Evolutionary conservation across 1,140 invertebrate genomes (phyloP).

Genomic region (Diorhabda sublineata): DNA sequence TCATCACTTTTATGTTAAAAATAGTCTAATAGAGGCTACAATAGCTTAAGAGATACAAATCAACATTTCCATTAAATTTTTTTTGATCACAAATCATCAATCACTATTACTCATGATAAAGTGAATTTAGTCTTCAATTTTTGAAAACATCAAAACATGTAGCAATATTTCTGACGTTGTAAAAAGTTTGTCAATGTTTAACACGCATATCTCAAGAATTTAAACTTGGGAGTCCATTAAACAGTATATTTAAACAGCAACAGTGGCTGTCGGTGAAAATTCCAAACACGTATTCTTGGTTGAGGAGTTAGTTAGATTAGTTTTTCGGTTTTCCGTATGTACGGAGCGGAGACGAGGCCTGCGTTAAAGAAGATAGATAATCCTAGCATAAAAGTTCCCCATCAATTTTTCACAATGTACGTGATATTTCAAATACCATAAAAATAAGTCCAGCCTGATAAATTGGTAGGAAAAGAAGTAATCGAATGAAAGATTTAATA

Average conservation of each 20-base stretch:
- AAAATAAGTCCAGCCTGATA: conserved; percentile 2
- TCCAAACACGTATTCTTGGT: neutral
- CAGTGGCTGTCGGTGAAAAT: neutral
- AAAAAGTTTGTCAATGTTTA: too few species aligned
- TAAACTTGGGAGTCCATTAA: neutral
- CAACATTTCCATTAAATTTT: too few species aligned
- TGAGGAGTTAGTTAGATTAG: neutral
- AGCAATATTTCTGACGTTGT: too few species aligned
- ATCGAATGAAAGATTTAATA: conserved; percentile 1
- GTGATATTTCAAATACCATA: conserved; percentile 1
- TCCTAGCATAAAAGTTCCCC: conserved; percentile 1
- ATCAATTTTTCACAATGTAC: conserved; percentile 2
- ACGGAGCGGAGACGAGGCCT: neutral
- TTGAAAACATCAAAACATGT: too few species aligned
- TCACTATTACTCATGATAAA: too few species aligned
- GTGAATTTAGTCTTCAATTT: too few species aligned
- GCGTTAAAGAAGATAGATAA: conserved; percentile 2
- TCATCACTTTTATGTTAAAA: too few species aligned
- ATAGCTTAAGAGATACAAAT: too few species aligned
- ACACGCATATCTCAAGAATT: neutral
- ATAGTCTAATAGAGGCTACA: too few species aligned
- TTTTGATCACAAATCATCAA: too few species aligned
- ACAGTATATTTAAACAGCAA: neutral
- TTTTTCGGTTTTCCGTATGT: conserved; percentile 1
- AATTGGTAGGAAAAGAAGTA: neutral